Evolutionary conservation across 1,140 invertebrate species (phyloP).

Genomic region (Sycophila sp.): DNA sequence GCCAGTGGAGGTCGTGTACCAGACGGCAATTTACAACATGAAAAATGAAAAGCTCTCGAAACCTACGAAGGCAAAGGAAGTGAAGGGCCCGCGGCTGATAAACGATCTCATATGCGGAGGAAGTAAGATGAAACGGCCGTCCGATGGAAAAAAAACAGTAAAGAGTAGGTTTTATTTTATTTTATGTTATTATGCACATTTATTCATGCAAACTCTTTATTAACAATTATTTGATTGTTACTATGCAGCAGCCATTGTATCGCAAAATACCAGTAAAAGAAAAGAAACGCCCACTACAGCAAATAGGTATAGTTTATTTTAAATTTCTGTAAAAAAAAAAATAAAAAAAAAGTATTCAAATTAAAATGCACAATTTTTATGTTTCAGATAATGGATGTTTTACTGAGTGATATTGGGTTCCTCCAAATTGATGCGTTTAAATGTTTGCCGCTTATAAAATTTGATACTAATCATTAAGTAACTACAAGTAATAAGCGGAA

Average conservation of each 20-base stretch:
- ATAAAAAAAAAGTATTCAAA: not conserved
- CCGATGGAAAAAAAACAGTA: slow-evolving; percentile 42
- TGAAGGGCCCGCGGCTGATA: slow-evolving; percentile 47
- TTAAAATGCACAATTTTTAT: not conserved
- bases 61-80: slow-evolving; percentile 41
- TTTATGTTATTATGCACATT: slow-evolving; percentile 28
- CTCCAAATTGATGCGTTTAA: slow-evolving; percentile 1
- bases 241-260: slow-evolving; percentile 36
- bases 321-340: not conserved
- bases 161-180: slow-evolving; percentile 40
- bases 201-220: slow-evolving; percentile 20
- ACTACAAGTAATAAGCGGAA: slow-evolving; percentile 32
- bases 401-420: not conserved
- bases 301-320: slow-evolving; percentile 18
- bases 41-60: slow-evolving; percentile 56
- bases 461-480: slow-evolving; percentile 37
- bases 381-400: slow-evolving; percentile 27
- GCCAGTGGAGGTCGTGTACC: slow-evolving; percentile 55
- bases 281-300: slow-evolving; percentile 25
- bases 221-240: slow-evolving; percentile 18
- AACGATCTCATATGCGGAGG: slow-evolving; percentile 56
- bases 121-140: slow-evolving; percentile 46
- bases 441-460: slow-evolving; percentile 16
- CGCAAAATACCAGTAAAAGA: slow-evolving; percentile 36
- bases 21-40: slow-evolving; percentile 58